Percentiles rank a stretch among this genome's conserved stretches.
phyloP scores from a whole-genome alignment of 2,888 invertebrate genomes.

The Parnassius apollo region DNA sequence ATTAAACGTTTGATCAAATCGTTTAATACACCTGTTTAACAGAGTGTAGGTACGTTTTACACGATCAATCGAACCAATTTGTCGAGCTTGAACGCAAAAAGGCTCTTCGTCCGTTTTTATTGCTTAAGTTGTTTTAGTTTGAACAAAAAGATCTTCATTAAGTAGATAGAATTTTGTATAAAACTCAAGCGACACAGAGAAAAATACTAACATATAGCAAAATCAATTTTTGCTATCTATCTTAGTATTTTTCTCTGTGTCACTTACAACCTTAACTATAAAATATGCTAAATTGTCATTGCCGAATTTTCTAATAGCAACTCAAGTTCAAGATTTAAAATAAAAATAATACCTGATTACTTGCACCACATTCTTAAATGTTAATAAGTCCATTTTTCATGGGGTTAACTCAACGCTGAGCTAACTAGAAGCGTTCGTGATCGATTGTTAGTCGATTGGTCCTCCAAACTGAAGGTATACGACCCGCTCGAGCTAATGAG shows the following conservation, averaged over 20 bases:
- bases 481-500: slow-evolving; percentile 23
- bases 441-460: slow-evolving; percentile 50
- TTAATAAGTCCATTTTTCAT: slow-evolving; percentile 2
- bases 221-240: background rate
- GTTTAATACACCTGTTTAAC: slow-evolving; percentile 9
- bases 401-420: slow-evolving; percentile 35
- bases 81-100: slow-evolving; percentile 26
- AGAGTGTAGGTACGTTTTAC: slow-evolving; percentile 24
- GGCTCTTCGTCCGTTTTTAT: slow-evolving; percentile 3
- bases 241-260: background rate
- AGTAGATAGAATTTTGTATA: slow-evolving; percentile 11
- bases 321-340: background rate
- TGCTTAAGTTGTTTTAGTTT: slow-evolving; percentile 8
- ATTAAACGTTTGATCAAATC: slow-evolving; percentile 5
- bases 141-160: slow-evolving; percentile 30
- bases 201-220: background rate
- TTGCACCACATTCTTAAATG: background rate
- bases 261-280: background rate
- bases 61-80: slow-evolving; percentile 43
- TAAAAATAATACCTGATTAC: background rate
- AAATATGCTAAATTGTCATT: background rate
- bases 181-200: no score
- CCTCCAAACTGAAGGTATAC: slow-evolving; percentile 47
- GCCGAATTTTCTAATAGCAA: background rate
- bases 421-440: slow-evolving; percentile 49